Evolutionary conservation across 2,888 invertebrate species (phyloP).

Genomic region (Sinhomidia bicolor): DNA sequence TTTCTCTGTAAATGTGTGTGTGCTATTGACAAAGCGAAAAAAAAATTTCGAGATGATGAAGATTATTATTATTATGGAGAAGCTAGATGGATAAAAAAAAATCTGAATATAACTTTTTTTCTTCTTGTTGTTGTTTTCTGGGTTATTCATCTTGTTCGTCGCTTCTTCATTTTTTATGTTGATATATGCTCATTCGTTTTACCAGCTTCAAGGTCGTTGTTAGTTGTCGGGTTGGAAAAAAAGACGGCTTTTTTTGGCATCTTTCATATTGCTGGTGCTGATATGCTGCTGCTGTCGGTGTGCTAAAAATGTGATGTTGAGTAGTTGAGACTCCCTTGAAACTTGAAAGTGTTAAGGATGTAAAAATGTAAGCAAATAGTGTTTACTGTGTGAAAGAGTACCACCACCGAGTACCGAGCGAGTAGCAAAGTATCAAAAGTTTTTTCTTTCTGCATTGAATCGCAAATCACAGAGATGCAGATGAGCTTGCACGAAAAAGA

Average conservation of each 20-base stretch:
- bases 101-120: background rate
- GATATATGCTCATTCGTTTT: background rate
- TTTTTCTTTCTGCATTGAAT: background rate
- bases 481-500: too few species aligned
- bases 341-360: background rate
- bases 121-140: background rate
- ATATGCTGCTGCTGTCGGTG: background rate
- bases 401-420: background rate
- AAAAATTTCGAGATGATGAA: background rate
- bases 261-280: background rate
- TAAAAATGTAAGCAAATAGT: background rate
- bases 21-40: background rate
- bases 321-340: background rate
- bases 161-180: background rate
- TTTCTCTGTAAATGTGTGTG: too few species aligned
- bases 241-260: background rate
- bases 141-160: background rate
- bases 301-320: background rate
- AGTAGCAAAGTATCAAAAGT: background rate
- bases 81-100: too few species aligned
- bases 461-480: constrained; percentile 12
- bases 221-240: constrained; percentile 10
- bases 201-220: constrained; percentile 57
- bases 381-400: background rate
- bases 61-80: background rate